A percentile compares a stretch with the other conserved stretches of the same genome.
phyloP scores from a whole-genome alignment of 35 echinoderm and acorn worm species.

The Strongylocentrotus purpuratus region DNA sequence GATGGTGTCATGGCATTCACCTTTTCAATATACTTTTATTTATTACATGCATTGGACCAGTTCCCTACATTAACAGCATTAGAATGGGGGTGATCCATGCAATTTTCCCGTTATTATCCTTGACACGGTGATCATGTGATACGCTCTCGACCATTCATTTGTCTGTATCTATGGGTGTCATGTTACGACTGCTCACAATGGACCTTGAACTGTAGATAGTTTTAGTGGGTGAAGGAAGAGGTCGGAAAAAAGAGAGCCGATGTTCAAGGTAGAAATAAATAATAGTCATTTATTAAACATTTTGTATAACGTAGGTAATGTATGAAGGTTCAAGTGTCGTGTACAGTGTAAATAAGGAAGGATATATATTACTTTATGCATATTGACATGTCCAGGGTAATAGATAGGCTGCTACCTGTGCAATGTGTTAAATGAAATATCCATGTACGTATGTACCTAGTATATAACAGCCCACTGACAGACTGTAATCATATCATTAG shows the following conservation, averaged over 20 bases:
- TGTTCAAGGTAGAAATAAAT: background rate
- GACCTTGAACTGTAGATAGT: background rate
- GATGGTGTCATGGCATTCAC: no score
- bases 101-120: no score
- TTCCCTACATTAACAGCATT: no score
- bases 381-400: background rate
- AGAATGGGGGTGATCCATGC: no score
- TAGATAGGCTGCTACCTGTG: background rate
- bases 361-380: background rate
- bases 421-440: background rate
- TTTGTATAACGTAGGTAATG: background rate
- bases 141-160: background rate
- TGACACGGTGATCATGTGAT: background rate
- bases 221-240: no score
- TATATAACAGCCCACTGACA: background rate
- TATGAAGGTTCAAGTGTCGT: background rate
- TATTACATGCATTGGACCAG: no score
- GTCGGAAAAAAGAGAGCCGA: background rate
- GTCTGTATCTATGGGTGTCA: background rate
- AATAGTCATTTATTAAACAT: background rate
- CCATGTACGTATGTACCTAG: background rate
- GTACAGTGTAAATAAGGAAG: constrained; percentile 18
- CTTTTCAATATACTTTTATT: no score
- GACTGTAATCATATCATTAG: background rate
- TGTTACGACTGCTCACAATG: background rate